Evolutionary conservation across 35 echinoderm and acorn worm genomes (phyloP).

Genomic region (Nesometra sesokonis): DNA sequence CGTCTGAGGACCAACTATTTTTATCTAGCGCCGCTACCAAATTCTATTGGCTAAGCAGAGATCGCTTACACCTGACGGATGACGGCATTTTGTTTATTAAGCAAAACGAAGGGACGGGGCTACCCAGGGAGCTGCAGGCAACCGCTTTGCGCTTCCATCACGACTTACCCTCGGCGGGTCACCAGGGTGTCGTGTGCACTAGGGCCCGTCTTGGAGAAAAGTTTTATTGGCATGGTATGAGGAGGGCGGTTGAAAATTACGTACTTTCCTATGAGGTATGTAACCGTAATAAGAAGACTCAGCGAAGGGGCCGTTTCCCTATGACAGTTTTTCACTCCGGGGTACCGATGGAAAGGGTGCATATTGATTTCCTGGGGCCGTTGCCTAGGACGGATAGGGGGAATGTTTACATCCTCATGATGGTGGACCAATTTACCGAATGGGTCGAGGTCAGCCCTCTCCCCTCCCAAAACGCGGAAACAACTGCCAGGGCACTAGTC

Average conservation of each 20-base stretch:
- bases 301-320: neutral
- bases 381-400: conserved; percentile 14
- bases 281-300: conserved; percentile 31
- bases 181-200: conserved; percentile 23
- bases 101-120: neutral
- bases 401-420: conserved; percentile 20
- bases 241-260: conserved; percentile 9
- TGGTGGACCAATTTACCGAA: conserved; percentile 17
- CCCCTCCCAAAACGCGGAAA: conserved; percentile 26
- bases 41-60: conserved; percentile 20
- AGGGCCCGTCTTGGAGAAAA: neutral
- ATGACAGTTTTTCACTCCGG: conserved; percentile 28
- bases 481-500: conserved; percentile 29
- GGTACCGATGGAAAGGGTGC: conserved; percentile 21
- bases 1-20: neutral
- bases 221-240: conserved; percentile 47
- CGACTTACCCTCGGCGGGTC: conserved; percentile 28
- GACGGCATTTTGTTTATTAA: conserved; percentile 14
- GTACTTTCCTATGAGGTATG: conserved; percentile 8
- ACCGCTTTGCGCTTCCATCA: conserved; percentile 22
- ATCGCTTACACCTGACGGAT: neutral
- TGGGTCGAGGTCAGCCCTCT: conserved; percentile 39
- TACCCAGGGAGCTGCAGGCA: neutral
- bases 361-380: conserved; percentile 27
- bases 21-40: neutral